Evolutionary conservation across 2,888 invertebrate species (phyloP), one percentile per base, ranked within the genome.

Genomic region (Osmoderma eremita): DNA sequence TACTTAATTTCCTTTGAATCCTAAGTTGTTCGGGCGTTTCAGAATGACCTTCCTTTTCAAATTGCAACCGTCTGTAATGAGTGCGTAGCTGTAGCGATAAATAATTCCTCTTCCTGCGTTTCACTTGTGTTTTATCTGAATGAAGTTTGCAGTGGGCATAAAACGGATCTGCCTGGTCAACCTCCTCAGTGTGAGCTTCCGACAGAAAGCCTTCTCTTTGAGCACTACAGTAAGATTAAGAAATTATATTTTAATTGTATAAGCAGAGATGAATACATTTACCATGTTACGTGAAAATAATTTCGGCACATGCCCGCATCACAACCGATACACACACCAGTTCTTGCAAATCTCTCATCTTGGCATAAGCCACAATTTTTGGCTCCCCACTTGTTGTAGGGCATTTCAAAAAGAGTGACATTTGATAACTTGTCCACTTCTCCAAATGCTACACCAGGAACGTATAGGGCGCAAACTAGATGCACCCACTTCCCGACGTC

Each of bases 401-500:
- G 94, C 93, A 98, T 95, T 84, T 98, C 97, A 82, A 97, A 97
- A 67, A 98, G 84, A 0, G 97, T 97, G 15, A 98, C 93, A 50
- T 94, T 95, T 0, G 94, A 93, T 22, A 98, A 84, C 73, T 92
- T 91, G 79, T 96, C 95, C 67, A 92, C 94, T 86, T 98, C 97
- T 53, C 95, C 96, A 83, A 98, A 98, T 15, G 97, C 96, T 30
- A 98, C 96, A 12, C 97, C 98, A 13, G 97, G 97, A 6, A 97
- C 95, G 83, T 98, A 99, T 4, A 99, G 86, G 0, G 98, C 98
- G 84, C 99, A 99, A 2, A 98, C 93, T 62, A 99, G 84, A 83
- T 99, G 99, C 1, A 98, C 97, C 98, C 98, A 99, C 81, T 95
- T 94, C 5, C 97, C 97, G 56, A 95, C 94, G 84, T 97, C 97